phyloP scores from a whole-genome alignment of 2,888 invertebrate species.

The Eupithecia vulgata region DNA sequence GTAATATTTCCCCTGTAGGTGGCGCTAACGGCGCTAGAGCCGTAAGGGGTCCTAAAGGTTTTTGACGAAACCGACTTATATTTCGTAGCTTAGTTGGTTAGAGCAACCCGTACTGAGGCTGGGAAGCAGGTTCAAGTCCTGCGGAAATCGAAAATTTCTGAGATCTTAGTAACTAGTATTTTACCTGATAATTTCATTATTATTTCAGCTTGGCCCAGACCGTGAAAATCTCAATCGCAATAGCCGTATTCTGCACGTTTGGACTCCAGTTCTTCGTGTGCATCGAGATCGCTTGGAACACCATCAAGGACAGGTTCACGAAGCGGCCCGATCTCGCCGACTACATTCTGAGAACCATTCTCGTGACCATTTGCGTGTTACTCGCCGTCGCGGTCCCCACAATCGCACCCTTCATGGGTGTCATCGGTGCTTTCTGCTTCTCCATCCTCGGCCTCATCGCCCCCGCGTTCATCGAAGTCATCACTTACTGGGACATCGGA shows the following conservation, averaged over 20 bases:
- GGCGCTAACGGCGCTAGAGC: too few species aligned
- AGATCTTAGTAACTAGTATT: too few species aligned
- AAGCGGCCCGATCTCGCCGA: constrained; percentile 88
- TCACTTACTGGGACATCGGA: constrained; percentile 93
- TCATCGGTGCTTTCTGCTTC: constrained; percentile 97
- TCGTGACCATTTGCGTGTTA: constrained; percentile 87
- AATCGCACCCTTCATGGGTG: constrained; percentile 94
- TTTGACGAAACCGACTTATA: too few species aligned
- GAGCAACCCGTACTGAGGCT: too few species aligned
- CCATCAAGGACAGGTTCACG: constrained; percentile 88
- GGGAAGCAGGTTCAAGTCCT: too few species aligned
- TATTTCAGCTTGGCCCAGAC: constrained; percentile 90
- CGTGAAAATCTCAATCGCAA: constrained; percentile 93
- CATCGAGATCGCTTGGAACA: constrained; percentile 95
- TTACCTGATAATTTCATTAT: constrained; percentile 17
- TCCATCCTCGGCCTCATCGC: constrained; percentile 95
- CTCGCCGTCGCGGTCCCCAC: constrained; percentile 94
- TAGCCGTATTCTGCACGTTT: constrained; percentile 97
- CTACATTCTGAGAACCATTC: constrained; percentile 88
- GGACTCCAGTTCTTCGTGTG: constrained; percentile 99
- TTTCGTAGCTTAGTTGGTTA: too few species aligned
- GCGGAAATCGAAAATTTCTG: too few species aligned
- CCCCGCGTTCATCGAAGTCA: constrained; percentile 92
- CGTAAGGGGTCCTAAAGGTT: too few species aligned
- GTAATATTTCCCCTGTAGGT: too few species aligned